Percentiles rank a stretch among this genome's conserved stretches.
Evolutionary conservation across 1,140 invertebrate genomes (phyloP).

Genomic region (Drosophila pseudoananassae): DNA sequence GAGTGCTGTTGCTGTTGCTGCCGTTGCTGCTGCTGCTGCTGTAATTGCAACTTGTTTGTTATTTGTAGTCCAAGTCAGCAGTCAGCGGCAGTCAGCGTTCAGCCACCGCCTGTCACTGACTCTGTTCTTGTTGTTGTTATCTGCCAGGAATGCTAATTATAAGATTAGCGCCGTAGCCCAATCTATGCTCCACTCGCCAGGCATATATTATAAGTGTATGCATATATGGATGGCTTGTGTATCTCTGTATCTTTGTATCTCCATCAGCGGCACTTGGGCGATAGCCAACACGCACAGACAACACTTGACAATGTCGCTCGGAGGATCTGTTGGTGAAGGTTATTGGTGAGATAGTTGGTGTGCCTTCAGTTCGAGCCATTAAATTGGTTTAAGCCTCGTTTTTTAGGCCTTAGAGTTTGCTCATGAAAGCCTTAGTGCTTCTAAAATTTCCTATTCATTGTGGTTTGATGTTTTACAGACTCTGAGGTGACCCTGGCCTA

Average conservation of each 20-base stretch:
- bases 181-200: constrained; percentile 38
- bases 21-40: constrained; percentile 18
- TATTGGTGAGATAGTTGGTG: constrained; percentile 6
- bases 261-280: constrained; percentile 54
- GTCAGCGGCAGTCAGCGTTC: constrained; percentile 15
- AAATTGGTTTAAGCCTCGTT: not conserved
- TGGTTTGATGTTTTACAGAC: constrained; percentile 5
- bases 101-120: constrained; percentile 40
- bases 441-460: constrained; percentile 16
- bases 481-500: constrained; percentile 1
- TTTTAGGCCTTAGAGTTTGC: not conserved
- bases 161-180: constrained; percentile 71
- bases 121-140: constrained; percentile 72
- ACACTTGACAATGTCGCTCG: constrained; percentile 61
- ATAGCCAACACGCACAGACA: constrained; percentile 65
- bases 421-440: not conserved
- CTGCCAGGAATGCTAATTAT: constrained; percentile 82
- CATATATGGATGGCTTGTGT: constrained; percentile 10
- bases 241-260: constrained; percentile 40
- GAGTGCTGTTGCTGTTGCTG: constrained; percentile 32
- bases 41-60: constrained; percentile 80
- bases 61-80: constrained; percentile 71
- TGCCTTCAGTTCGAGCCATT: constrained; percentile 3
- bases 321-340: constrained; percentile 29
- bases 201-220: constrained; percentile 15